These are phyloP conservation scores for Drosophila sucinea DNA, from an alignment of 1,140 invertebrate genomes.

Conservation along the genomic window DNA sequence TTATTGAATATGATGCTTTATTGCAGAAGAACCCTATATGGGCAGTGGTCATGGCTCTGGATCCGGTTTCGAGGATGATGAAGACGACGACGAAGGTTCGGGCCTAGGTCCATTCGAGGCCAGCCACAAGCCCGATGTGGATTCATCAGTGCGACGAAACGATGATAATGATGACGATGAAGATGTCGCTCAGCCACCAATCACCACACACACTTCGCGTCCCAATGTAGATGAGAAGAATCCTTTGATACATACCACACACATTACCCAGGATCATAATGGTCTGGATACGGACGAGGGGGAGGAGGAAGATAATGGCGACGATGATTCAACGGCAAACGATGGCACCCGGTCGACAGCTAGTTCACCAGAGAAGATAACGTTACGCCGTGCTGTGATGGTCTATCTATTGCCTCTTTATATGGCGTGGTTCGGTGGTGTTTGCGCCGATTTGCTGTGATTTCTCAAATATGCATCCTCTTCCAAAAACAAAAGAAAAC, in stretches of 20 bases:
- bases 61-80: conserved; percentile 83
- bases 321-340: conserved; percentile 33
- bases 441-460: conserved; percentile 92
- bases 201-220: conserved; percentile 59
- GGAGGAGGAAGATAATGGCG: conserved; percentile 26
- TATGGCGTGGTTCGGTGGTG: conserved; percentile 91
- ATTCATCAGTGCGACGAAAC: conserved; percentile 53
- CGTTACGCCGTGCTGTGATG: conserved; percentile 86
- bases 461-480: conserved; percentile 67
- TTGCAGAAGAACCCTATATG: conserved; percentile 84
- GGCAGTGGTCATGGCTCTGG: conserved; percentile 87
- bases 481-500: background rate
- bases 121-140: conserved; percentile 73
- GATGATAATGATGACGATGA: conserved; percentile 72
- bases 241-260: conserved; percentile 54
- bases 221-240: conserved; percentile 68
- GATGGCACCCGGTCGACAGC: conserved; percentile 47
- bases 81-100: conserved; percentile 84
- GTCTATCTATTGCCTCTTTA: conserved; percentile 91
- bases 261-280: conserved; percentile 57
- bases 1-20: background rate
- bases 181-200: conserved; percentile 48
- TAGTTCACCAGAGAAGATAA: conserved; percentile 83
- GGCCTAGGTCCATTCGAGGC: conserved; percentile 81
- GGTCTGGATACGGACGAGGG: conserved; percentile 49